Evolutionary conservation across 2,113 vertebrate genomes (phyloP), one percentile per base, ranked within the genome.

Genomic region (Archocentrus centrarchus): DNA sequence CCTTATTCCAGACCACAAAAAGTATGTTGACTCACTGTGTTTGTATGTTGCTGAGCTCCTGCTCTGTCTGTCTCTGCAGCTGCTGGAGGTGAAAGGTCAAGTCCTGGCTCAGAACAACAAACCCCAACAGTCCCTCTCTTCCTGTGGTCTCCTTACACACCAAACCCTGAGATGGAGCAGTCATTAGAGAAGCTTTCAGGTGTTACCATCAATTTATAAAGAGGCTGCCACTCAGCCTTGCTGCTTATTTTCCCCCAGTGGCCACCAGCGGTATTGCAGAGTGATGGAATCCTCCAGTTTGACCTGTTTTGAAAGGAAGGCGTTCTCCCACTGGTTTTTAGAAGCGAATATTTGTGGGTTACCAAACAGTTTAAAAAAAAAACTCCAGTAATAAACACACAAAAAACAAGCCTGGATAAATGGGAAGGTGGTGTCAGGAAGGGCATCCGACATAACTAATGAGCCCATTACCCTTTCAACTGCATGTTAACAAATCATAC

Each of bases 81-180:
- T 94, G 89, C 83, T 78, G 82, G 50, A 95, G 93, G 88, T 94
- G 83, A 91, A 85, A 86, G 75, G 86, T 93, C 87, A 94, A 70
- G 75, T 91, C 75, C 44, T 88, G 44, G 24, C 92, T 94, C 85
- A 94, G 85, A 35, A 66, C 61, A 2, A 90, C 89, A 58, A 94
- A 89, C n/a, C 41, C 84, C 92, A 78, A 27, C 91, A 85, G 83
- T 53, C 55, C 77, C 75, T 47, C 85, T 78, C n/a, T 24, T 22
- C 37, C 60, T 32, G 81, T 2, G 44, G 41, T 27, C 30, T 88
- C 89, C 75, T 88, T 77, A 32, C 59, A 66, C 77, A 20, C 63
- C 76, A 35, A 75, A 62, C 13, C 85, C 92, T 88, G 83, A 61
- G 24, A 57, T 24, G 18, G 14, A 77, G 18, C 9, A 58, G n/a